A percentile compares a stretch with the other conserved stretches of the same genome.
Evolutionary conservation across 2,113 vertebrate genomes (phyloP).

Genomic region (Pampusana beccarii): DNA sequence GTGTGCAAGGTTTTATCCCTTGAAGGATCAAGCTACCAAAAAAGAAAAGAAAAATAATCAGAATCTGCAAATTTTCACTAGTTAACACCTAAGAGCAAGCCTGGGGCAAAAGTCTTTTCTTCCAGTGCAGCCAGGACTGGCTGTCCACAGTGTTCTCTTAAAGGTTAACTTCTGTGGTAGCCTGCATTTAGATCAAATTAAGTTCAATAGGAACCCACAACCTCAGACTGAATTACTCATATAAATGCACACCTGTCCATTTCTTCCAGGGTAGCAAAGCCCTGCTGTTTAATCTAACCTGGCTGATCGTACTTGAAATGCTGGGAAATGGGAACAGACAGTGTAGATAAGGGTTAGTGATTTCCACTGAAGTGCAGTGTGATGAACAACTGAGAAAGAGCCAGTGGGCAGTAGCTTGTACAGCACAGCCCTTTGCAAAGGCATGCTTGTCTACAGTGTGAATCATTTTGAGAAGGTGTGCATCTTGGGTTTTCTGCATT

Average conservation of each 20-base stretch:
- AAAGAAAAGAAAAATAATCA: background rate
- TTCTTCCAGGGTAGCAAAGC: background rate
- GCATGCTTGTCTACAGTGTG: background rate
- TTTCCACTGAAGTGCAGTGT: background rate
- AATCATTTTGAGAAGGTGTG: background rate
- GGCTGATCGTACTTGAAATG: background rate
- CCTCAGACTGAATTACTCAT: background rate
- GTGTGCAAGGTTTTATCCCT: background rate
- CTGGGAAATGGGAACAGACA: background rate
- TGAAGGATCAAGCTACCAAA: background rate
- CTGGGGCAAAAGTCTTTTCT: background rate
- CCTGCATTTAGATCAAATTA: background rate
- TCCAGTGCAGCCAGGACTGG: background rate
- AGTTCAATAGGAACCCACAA: background rate
- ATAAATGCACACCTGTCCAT: background rate
- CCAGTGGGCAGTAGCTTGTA: background rate
- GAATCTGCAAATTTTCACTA: background rate
- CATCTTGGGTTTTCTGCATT: background rate
- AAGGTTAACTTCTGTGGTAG: background rate
- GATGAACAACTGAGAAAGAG: background rate
- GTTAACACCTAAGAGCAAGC: background rate
- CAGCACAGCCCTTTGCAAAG: background rate
- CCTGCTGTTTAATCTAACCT: background rate
- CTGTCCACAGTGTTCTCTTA: background rate
- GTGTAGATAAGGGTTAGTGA: background rate